These are phyloP conservation scores for Galaxias olidus DNA, from an alignment of 2,797 vertebrate species.

Conservation along the genomic window DNA sequence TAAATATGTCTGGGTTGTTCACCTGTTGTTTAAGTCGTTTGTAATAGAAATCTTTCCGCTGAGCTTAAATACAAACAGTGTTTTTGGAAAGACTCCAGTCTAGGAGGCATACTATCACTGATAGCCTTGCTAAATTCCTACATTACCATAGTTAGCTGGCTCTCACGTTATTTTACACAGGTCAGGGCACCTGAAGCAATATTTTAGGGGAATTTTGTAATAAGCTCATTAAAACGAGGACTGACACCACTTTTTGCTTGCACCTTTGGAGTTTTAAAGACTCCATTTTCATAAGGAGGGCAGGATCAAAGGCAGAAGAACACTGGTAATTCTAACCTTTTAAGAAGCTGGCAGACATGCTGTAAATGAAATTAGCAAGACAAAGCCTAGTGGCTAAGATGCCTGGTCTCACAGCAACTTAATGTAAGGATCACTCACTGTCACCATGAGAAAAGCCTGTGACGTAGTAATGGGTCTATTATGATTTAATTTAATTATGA, in stretches of 20 bases:
- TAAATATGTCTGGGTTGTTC: too few species aligned
- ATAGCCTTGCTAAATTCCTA: conserved; percentile 61
- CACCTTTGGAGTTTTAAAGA: conserved; percentile 51
- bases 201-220: conserved; percentile 55
- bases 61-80: too few species aligned
- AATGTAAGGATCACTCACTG: background rate
- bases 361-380: background rate
- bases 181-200: conserved; percentile 58
- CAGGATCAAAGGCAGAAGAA: conserved; percentile 58
- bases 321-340: conserved; percentile 42
- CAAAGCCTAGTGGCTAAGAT: background rate
- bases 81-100: conserved; percentile 19
- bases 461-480: too few species aligned
- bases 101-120: conserved; percentile 30
- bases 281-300: conserved; percentile 46
- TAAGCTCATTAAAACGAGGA: conserved; percentile 57
- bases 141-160: conserved; percentile 54
- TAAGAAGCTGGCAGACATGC: conserved; percentile 31
- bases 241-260: conserved; percentile 43
- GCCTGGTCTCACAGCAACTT: background rate
- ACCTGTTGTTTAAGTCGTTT: too few species aligned
- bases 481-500: background rate
- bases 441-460: background rate
- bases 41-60: too few species aligned
- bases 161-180: conserved; percentile 50